Evolutionary conservation across 1,140 invertebrate species (phyloP).

Genomic region (Drosophila arizonae): DNA sequence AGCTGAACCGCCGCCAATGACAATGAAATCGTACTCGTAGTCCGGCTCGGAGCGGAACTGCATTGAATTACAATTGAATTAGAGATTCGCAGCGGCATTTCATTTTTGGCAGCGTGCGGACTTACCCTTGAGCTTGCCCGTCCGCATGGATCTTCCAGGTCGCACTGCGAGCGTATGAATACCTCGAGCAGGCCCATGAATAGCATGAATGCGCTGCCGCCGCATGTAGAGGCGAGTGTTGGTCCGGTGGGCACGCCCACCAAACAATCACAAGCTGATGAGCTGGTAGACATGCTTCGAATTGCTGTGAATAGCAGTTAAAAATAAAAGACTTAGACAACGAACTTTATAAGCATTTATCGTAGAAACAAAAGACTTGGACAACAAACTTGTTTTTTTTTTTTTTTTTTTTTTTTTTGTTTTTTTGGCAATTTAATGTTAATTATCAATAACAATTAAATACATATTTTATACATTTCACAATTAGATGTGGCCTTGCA

Average conservation of each 20-base stretch:
- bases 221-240: slow-evolving; percentile 90
- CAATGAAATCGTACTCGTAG: slow-evolving; percentile 91
- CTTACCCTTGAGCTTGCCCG: slow-evolving; percentile 84
- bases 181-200: slow-evolving; percentile 94
- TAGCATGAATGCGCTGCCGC: slow-evolving; percentile 91
- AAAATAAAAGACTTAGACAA: slow-evolving; percentile 49
- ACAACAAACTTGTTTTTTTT: slow-evolving; percentile 54
- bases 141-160: slow-evolving; percentile 92
- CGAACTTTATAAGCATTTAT: slow-evolving; percentile 12
- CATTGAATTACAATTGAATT: slow-evolving; percentile 21
- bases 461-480: slow-evolving; percentile 28
- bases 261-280: slow-evolving; percentile 87
- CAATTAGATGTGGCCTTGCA: slow-evolving; percentile 54
- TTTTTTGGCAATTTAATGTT: slow-evolving; percentile 17
- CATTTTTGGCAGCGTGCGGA: background rate
- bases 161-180: slow-evolving; percentile 91
- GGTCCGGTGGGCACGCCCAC: slow-evolving; percentile 88
- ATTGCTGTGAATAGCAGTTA: slow-evolving; percentile 9
- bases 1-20: slow-evolving; percentile 94
- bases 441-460: slow-evolving; percentile 47
- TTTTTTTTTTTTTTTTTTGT: background rate
- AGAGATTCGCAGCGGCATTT: background rate
- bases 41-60: slow-evolving; percentile 85
- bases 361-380: slow-evolving; percentile 63
- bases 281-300: slow-evolving; percentile 59